These are phyloP conservation scores for Minunthozetes semirufus DNA, from an alignment of 2,888 invertebrate species.

Conservation along the genomic window DNA sequence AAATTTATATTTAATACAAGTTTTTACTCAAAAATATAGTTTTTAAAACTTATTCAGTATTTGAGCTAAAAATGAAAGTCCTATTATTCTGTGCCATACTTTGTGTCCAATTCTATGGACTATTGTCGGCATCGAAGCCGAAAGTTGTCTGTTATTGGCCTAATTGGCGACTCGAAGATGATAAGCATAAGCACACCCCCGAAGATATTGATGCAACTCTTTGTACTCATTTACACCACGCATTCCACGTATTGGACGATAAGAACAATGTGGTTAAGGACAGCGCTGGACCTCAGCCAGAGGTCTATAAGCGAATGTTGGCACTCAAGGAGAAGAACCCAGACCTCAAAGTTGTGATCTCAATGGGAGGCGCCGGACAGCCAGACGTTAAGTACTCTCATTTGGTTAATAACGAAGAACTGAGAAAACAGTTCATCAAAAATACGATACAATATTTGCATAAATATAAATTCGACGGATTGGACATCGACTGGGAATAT, in stretches of 20 bases:
- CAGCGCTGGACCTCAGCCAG: not conserved
- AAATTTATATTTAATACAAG: not conserved
- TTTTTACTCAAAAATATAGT: too few species aligned
- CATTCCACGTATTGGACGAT: constrained; percentile 64
- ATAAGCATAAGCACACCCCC: constrained; percentile 50
- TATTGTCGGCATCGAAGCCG: not conserved
- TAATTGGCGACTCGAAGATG: not conserved
- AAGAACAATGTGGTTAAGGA: constrained; percentile 52
- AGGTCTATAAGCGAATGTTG: not conserved
- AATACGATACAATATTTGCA: not conserved
- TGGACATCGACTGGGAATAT: constrained; percentile 18
- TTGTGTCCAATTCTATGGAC: not conserved
- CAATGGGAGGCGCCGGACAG: not conserved
- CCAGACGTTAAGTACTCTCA: not conserved
- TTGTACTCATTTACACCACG: constrained; percentile 78
- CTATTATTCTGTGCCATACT: not conserved
- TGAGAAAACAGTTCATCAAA: not conserved
- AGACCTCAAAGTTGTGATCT: not conserved
- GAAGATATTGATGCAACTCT: constrained; percentile 66
- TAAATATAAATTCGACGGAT: not conserved
- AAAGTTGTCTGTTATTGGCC: constrained; percentile 27
- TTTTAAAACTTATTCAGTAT: too few species aligned
- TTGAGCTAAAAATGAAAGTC: too few species aligned
- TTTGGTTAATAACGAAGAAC: not conserved
- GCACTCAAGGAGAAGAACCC: not conserved